phyloP scores from a whole-genome alignment of 2,888 invertebrate species.

The Mechanitis messenoides region DNA sequence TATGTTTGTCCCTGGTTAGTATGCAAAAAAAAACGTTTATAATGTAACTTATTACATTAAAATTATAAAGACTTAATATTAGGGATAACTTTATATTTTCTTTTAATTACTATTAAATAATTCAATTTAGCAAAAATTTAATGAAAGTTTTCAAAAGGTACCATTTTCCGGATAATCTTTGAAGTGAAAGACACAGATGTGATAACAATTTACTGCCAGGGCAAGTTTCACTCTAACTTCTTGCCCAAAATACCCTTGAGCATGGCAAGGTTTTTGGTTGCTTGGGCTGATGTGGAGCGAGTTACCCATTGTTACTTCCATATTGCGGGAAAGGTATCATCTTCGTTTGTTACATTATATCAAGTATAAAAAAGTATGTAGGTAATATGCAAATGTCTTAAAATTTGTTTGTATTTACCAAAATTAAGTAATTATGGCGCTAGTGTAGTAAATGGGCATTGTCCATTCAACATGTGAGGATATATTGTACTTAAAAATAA shows the following conservation, averaged over 20 bases:
- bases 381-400: no score
- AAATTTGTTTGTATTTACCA: no score
- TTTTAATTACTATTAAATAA: background rate
- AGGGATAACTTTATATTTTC: no score
- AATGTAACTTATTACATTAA: no score
- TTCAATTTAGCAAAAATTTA: background rate
- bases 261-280: conserved; percentile 64
- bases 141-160: conserved; percentile 40
- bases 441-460: no score
- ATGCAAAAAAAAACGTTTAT: background rate
- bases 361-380: no score
- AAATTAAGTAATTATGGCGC: no score
- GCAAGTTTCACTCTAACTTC: conserved; percentile 70
- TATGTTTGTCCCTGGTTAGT: conserved; percentile 69
- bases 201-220: conserved; percentile 72
- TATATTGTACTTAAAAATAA: no score
- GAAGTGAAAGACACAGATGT: conserved; percentile 69
- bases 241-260: conserved; percentile 65
- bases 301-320: conserved; percentile 67
- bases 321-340: conserved; percentile 44
- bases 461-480: no score
- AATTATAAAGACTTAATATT: no score
- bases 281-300: conserved; percentile 66
- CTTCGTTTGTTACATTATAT: background rate
- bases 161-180: conserved; percentile 66